Conservation (phyloP, 2,113 vertebrate species). For the Podocnemis expansa region DNA sequence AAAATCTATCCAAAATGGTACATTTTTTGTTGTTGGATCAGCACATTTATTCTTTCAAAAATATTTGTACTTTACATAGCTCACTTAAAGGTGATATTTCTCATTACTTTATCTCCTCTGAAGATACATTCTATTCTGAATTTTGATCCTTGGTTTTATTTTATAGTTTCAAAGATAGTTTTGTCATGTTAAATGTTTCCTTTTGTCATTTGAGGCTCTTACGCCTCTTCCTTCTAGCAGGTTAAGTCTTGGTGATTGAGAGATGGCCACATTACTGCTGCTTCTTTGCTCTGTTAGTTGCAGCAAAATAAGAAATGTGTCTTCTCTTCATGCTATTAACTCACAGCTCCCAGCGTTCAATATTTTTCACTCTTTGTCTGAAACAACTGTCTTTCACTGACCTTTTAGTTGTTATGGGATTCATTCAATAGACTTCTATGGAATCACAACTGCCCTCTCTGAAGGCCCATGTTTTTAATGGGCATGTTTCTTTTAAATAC, state of each 20-base stretch:
- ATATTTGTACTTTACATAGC: background rate
- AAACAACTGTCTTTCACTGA: background rate
- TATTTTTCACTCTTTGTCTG: background rate
- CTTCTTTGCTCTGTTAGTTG: background rate
- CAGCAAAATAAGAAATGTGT: background rate
- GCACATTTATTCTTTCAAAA: background rate
- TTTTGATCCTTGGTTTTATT: background rate
- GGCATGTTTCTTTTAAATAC: too few relatives aligned
- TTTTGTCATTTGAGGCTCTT: background rate
- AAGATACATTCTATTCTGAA: background rate
- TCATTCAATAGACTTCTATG: background rate
- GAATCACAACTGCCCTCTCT: background rate
- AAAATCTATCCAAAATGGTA: background rate
- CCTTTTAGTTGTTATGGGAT: background rate
- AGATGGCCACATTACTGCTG: background rate
- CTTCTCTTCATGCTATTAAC: background rate
- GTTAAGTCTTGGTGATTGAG: background rate
- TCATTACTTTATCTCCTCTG: background rate
- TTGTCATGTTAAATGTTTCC: fast-evolving
- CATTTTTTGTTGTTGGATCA: background rate
- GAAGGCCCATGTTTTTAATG: background rate
- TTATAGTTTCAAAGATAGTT: background rate
- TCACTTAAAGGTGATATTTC: background rate
- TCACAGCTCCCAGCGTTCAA: background rate
- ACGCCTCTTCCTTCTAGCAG: background rate